These are phyloP conservation scores for Aurelia sp. DNA, from an alignment of 30 jellyfish, hydroid and myxozoan genomes.

Conservation along the genomic window DNA sequence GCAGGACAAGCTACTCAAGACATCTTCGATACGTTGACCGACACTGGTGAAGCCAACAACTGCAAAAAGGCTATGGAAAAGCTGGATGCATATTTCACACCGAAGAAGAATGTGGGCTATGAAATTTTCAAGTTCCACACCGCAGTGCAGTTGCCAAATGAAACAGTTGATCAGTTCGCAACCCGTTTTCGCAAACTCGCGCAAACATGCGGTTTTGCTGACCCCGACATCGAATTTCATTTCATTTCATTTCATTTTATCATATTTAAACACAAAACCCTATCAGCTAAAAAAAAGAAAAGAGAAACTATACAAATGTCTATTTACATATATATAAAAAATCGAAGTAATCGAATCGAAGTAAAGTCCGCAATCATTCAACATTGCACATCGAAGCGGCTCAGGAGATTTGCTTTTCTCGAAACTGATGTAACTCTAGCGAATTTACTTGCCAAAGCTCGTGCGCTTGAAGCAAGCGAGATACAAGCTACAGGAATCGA, in stretches of 20 bases:
- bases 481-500: no score
- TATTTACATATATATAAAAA: no score
- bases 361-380: not conserved
- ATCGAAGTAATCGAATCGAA: no score
- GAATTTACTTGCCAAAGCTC: no score
- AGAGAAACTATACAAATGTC: no score
- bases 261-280: no score
- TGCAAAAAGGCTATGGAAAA: constrained; percentile 11
- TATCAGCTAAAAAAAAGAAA: no score
- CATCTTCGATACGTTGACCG: constrained; percentile 18
- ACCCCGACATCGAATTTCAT: not conserved
- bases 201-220: not conserved
- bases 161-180: constrained; percentile 17
- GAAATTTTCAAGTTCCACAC: constrained; percentile 22
- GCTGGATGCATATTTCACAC: constrained; percentile 28
- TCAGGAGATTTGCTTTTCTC: no score
- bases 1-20: not conserved
- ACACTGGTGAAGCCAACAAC: constrained; percentile 37
- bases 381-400: no score
- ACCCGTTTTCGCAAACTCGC: constrained; percentile 2
- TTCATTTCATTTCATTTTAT: no score
- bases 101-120: constrained; percentile 23
- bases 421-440: no score
- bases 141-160: not conserved
- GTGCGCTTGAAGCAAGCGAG: no score